phyloP scores from a whole-genome alignment of 2,797 vertebrate genomes.

The Poecilia picta region DNA sequence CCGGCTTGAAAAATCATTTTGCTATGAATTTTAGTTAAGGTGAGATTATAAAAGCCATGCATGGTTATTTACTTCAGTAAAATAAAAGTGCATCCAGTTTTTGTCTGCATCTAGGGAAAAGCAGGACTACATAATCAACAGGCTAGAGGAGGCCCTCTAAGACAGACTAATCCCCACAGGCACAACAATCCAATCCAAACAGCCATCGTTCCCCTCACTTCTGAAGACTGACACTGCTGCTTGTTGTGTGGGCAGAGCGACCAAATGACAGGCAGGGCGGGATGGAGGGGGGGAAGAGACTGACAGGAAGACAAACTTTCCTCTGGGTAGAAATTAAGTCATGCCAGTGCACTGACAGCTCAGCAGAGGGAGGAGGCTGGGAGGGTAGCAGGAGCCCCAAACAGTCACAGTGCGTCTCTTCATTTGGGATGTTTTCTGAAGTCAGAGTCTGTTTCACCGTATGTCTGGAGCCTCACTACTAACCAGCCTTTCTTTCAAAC shows the following conservation, averaged over 20 bases:
- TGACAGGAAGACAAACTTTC: constrained; percentile 23
- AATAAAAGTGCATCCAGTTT: neutral
- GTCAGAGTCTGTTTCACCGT: neutral
- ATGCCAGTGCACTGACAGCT: constrained; percentile 14
- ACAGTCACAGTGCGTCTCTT: neutral
- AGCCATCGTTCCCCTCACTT: neutral
- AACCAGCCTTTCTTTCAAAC: neutral
- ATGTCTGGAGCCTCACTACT: neutral
- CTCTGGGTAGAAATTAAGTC: constrained; percentile 20
- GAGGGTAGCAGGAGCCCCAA: constrained; percentile 10
- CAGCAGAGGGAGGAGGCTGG: constrained; percentile 1
- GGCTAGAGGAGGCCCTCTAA: neutral
- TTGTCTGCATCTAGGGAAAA: neutral
- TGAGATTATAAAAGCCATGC: neutral
- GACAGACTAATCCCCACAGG: neutral
- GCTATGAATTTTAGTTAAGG: neutral
- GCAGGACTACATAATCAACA: neutral
- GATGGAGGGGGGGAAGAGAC: neutral
- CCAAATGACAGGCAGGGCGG: neutral
- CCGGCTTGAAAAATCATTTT: neutral
- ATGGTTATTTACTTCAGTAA: neutral
- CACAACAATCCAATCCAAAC: neutral
- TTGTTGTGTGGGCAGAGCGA: constrained; percentile 10
- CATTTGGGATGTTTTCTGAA: neutral
- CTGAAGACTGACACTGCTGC: constrained; percentile 4